phyloP scores from a whole-genome alignment of 2,888 invertebrate genomes.

The Scaptomyza parva region DNA sequence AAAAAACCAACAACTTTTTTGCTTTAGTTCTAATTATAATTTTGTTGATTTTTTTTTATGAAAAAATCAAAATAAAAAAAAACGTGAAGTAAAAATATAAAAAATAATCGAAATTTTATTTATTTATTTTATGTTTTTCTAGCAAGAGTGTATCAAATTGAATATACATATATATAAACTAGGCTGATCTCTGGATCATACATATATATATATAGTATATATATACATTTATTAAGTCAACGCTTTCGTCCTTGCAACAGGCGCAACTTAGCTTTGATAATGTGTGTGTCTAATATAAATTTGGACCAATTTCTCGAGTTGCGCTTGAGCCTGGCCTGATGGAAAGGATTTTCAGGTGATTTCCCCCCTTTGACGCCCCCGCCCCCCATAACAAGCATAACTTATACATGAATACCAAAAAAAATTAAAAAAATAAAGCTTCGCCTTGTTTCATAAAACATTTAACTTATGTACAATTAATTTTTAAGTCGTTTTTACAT shows the following conservation, averaged over 20 bases:
- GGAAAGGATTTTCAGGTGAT: conserved; percentile 5
- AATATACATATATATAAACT: not conserved
- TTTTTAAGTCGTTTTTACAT: conserved; percentile 75
- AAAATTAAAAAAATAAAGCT: conserved; percentile 26
- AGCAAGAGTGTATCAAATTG: conserved; percentile 15
- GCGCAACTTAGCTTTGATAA: conserved; percentile 13
- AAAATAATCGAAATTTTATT: not conserved
- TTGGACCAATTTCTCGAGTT: conserved; percentile 39
- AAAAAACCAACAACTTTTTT: conserved; percentile 36
- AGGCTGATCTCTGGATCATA: conserved; percentile 10
- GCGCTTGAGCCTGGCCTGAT: conserved; percentile 5
- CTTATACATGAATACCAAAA: conserved; percentile 6
- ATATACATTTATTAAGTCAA: conserved; percentile 5
- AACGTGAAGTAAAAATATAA: conserved; percentile 49
- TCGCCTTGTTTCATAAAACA: conserved; percentile 65
- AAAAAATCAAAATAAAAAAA: conserved; percentile 66
- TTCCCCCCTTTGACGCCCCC: not conserved
- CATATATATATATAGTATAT: not conserved
- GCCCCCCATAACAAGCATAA: conserved; percentile 8
- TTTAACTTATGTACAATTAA: conserved; percentile 75
- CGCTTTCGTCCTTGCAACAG: conserved; percentile 30
- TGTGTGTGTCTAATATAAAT: conserved; percentile 17
- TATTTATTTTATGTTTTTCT: not conserved
- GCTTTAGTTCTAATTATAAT: conserved; percentile 75
- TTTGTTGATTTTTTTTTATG: conserved; percentile 66